These are phyloP conservation scores for Strigamia maritima DNA, from an alignment of 2,888 invertebrate species.

Conservation along the genomic window DNA sequence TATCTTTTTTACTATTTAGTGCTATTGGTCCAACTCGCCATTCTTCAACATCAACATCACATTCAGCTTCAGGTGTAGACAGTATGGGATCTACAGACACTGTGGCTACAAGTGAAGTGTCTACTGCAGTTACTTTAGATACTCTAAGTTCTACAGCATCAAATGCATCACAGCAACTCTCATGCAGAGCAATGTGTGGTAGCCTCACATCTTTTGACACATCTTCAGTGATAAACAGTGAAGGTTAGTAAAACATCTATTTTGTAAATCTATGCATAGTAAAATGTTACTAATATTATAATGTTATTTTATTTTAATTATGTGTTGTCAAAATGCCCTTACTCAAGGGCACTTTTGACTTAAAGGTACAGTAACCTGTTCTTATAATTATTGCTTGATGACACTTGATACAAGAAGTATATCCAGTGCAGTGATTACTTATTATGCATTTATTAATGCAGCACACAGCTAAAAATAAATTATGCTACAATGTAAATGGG, in stretches of 20 bases:
- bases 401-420: too few relatives aligned
- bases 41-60: slow-evolving; percentile 36
- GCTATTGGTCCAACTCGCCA: slow-evolving; percentile 31
- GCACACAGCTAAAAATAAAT: too few relatives aligned
- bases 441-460: too few relatives aligned
- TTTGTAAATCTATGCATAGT: background rate
- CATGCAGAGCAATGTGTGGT: slow-evolving; percentile 59
- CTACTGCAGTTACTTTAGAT: slow-evolving; percentile 59
- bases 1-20: background rate
- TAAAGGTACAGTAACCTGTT: too few relatives aligned
- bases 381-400: too few relatives aligned
- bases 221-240: slow-evolving; percentile 55
- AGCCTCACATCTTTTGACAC: slow-evolving; percentile 59
- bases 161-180: slow-evolving; percentile 56
- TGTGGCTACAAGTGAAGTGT: slow-evolving; percentile 57
- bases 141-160: slow-evolving; percentile 56
- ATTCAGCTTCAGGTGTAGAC: slow-evolving; percentile 46
- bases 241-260: slow-evolving; percentile 56
- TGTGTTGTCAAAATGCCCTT: too few relatives aligned
- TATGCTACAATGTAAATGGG: too few relatives aligned
- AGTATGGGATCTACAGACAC: slow-evolving; percentile 59
- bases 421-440: too few relatives aligned
- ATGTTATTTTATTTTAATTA: too few relatives aligned
- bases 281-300: too few relatives aligned
- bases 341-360: too few relatives aligned